These are phyloP conservation scores for Eupithecia subfuscata DNA, from an alignment of 2,888 invertebrate genomes.

Conservation along the genomic window DNA sequence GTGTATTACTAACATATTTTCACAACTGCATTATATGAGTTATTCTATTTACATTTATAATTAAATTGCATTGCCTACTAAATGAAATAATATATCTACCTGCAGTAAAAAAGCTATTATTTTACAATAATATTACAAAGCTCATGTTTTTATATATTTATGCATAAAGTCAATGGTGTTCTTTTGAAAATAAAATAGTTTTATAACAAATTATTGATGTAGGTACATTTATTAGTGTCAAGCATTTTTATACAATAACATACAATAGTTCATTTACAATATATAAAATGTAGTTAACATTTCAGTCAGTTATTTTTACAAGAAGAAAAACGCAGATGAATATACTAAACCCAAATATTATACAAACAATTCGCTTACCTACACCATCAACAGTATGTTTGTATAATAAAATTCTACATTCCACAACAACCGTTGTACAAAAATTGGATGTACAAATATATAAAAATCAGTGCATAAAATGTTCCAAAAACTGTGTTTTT, in stretches of 20 bases:
- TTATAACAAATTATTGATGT: not conserved
- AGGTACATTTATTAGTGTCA: not conserved
- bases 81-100: constrained; percentile 44
- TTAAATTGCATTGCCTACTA: constrained; percentile 34
- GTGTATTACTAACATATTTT: constrained; percentile 19
- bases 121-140: constrained; percentile 67
- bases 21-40: constrained; percentile 34
- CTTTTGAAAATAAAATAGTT: constrained; percentile 6
- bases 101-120: constrained; percentile 69
- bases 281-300: not conserved
- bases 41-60: constrained; percentile 38
- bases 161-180: constrained; percentile 41
- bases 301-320: constrained; percentile 11
- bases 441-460: constrained; percentile 78
- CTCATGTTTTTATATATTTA: constrained; percentile 60
- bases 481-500: constrained; percentile 77
- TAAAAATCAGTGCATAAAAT: constrained; percentile 81
- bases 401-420: constrained; percentile 53
- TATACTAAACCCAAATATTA: not conserved
- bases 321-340: not conserved
- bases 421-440: constrained; percentile 72
- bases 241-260: not conserved
- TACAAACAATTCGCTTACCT: not conserved
- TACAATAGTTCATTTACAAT: not conserved
- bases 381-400: constrained; percentile 46